Evolutionary conservation across 1,140 invertebrate genomes (phyloP).

Genomic region (Stegodyphus dumicola): DNA sequence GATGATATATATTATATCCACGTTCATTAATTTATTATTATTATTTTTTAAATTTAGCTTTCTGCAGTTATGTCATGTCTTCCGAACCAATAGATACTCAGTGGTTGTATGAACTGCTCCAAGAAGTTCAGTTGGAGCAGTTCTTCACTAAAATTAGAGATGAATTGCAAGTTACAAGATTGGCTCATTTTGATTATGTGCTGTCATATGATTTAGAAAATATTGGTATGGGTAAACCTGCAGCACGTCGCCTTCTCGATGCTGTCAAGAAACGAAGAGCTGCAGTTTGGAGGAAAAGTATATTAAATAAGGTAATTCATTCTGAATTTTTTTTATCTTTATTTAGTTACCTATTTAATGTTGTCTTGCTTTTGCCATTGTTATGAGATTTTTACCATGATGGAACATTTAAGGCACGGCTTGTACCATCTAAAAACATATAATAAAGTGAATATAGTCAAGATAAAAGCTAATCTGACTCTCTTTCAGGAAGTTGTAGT

Average conservation of each 20-base stretch:
- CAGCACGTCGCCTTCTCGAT: conserved; percentile 87
- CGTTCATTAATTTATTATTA: no score
- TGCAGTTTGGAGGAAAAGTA: conserved; percentile 56
- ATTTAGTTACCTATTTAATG: no score
- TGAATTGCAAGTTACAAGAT: conserved; percentile 88
- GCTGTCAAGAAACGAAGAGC: conserved; percentile 87
- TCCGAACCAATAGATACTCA: conserved; percentile 70
- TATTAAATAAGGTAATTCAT: conserved; percentile 58
- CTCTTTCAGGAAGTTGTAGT: no score
- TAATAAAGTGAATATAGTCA: no score
- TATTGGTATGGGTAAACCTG: conserved; percentile 93
- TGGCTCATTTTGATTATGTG: conserved; percentile 97
- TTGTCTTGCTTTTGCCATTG: no score
- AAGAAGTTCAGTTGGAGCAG: conserved; percentile 91
- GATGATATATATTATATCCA: no score
- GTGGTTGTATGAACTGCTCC: conserved; percentile 85
- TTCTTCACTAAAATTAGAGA: conserved; percentile 90
- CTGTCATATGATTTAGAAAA: conserved; percentile 92
- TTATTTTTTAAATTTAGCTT: no score
- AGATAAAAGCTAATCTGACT: no score
- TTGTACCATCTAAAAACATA: no score
- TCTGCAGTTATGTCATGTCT: conserved; percentile 13
- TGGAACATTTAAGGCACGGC: no score
- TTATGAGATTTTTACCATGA: no score
- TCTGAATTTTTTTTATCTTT: neutral